These are phyloP conservation scores for Callithrix jacchus DNA, from an alignment of 2,113 vertebrate species.

Conservation along the genomic window DNA sequence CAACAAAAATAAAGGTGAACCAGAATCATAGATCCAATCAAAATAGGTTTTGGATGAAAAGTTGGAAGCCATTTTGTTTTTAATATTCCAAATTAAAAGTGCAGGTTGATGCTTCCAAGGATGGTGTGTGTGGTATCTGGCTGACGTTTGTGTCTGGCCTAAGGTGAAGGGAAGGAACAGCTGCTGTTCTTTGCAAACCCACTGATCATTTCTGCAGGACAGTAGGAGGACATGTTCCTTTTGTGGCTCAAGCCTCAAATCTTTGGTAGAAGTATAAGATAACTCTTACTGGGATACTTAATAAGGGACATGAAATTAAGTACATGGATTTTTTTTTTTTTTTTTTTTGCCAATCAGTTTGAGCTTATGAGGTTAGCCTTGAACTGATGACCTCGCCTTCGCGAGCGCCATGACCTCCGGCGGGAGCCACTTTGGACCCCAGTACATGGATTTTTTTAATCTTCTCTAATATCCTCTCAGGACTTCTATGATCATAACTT, in stretches of 20 bases:
- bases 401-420: too few species aligned
- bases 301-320: neutral
- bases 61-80: neutral
- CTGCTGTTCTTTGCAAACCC: neutral
- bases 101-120: neutral
- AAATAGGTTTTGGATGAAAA: neutral
- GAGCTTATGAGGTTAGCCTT: too few species aligned
- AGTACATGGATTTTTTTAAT: neutral
- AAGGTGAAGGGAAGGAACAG: neutral
- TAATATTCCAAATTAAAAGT: neutral
- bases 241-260: neutral
- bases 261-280: neutral
- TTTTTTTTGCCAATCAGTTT: too few species aligned
- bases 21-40: neutral
- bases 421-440: too few species aligned
- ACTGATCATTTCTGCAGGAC: neutral
- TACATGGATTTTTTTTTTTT: neutral
- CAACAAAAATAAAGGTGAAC: conserved; percentile 23
- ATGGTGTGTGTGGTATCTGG: neutral
- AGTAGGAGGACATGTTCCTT: neutral
- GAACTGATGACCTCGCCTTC: too few species aligned
- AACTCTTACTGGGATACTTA: neutral
- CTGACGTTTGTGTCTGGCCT: neutral
- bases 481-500: neutral
- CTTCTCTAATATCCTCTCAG: neutral